phyloP scores from a whole-genome alignment of 2,888 invertebrate genomes.

The Drosophila rellima region DNA sequence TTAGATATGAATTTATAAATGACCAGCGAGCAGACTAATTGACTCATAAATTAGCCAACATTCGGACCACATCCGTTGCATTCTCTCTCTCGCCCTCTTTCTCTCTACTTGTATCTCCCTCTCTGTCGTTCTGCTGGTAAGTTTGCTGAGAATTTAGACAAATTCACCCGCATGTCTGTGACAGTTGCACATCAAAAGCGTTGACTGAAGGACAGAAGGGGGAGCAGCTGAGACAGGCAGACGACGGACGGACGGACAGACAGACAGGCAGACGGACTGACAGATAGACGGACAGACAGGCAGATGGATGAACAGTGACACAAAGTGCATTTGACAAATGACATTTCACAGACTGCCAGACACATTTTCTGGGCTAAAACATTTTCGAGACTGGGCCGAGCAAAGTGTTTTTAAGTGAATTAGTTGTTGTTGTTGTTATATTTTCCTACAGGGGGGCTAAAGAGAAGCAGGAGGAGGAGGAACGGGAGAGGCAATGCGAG shows the following conservation, averaged over 20 bases:
- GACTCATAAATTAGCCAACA: constrained; percentile 71
- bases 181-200: constrained; percentile 72
- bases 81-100: not conserved
- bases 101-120: not conserved
- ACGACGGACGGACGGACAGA: constrained; percentile 9
- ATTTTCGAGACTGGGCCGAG: constrained; percentile 60
- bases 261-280: constrained; percentile 10
- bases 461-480: not conserved
- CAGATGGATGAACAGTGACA: constrained; percentile 57
- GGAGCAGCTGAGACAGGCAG: constrained; percentile 15
- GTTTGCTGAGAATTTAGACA: constrained; percentile 60
- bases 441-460: constrained; percentile 14
- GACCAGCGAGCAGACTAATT: constrained; percentile 67
- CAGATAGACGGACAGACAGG: constrained; percentile 1
- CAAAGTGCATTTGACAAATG: constrained; percentile 84
- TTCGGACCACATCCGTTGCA: constrained; percentile 3
- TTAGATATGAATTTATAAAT: constrained; percentile 47
- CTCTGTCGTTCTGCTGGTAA: constrained; percentile 8
- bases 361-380: constrained; percentile 59
- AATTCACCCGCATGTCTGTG: constrained; percentile 76
- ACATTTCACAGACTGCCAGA: constrained; percentile 83
- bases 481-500: not conserved
- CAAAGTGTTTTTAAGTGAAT: constrained; percentile 79
- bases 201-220: constrained; percentile 21
- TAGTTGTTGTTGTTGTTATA: constrained; percentile 58